Base-by-base conservation (phyloP, 2,797 vertebrate genomes). In the Brachyrhaphis roseni region DNA sequence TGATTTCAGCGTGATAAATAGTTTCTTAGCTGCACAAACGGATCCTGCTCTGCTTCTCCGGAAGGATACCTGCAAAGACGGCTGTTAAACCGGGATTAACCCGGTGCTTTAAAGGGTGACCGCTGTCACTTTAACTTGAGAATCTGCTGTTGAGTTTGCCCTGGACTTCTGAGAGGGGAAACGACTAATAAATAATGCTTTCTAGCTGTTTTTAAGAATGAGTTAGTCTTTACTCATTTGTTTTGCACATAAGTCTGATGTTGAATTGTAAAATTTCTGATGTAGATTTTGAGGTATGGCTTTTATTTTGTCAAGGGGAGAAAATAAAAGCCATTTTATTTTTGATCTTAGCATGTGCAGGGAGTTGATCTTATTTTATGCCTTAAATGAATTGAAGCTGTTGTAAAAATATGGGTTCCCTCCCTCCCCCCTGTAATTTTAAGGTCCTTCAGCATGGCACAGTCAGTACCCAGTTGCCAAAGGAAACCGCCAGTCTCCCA, bases 391-490 rank as follows among this genome's bases (percentile, higher is more conserved):
- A 62, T 13, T 62, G 5, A 62, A 45, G 41, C 36, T 34, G 7
- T 71, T 71, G 12, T 49, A 6, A 68, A 34, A 39, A 26, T 49
- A 15, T 11, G 18, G 0, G 1, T 34, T 49, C 10, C 26, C 26
- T 26, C 3, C 1, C 23, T 8, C 11, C 3, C n/a, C 0, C n/a
- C 2, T 70, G 15, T 47, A 20, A 39, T 76, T 64, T 73, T 7
- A 80, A 99, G 98, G 98, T 84, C 98, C 98, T 45, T 95, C 95
- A 0, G 92, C 94, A 49, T 99, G 98, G 98, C 94, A 98, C 92
- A 96, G 95, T 83, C 94, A 95, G 74, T 99, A 94, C 77, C 97
- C 98, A 2, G 94, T 98, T 43, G 98, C 98, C 47, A 78, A 96
- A 84, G 98, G 98, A 43, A 91, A 88, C 76, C 96, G 96, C 1